A percentile compares a stretch with the other conserved stretches of the same genome.
These are phyloP conservation scores for Brachionus paranguensis DNA, from an alignment of 1,140 invertebrate species.

Conservation along the genomic window DNA sequence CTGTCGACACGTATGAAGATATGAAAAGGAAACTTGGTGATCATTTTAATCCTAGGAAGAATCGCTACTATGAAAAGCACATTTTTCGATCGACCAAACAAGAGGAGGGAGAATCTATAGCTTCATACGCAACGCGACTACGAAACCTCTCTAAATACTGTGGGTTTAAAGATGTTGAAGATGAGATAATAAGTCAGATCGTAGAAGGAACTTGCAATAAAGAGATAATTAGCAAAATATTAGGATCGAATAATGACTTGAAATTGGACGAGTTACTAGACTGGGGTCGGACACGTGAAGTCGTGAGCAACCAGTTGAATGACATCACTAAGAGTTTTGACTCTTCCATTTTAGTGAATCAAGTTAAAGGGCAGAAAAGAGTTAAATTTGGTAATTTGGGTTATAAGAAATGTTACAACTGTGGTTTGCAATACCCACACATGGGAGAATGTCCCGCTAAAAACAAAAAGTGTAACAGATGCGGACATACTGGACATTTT, in stretches of 20 bases:
- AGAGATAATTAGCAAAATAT: neutral
- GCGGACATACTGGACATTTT: neutral
- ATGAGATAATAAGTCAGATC: neutral
- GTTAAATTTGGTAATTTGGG: neutral
- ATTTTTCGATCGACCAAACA: neutral
- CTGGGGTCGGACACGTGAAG: neutral
- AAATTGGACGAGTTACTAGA: neutral
- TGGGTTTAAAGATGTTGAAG: neutral
- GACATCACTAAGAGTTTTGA: neutral
- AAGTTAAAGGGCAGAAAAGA: neutral
- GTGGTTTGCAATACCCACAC: neutral
- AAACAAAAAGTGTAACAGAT: neutral
- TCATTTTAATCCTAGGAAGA: constrained; percentile 8
- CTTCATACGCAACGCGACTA: neutral
- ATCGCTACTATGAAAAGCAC: neutral
- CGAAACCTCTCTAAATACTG: neutral
- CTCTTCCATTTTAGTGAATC: neutral
- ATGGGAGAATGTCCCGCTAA: neutral
- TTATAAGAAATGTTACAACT: neutral
- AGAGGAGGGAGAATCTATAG: neutral
- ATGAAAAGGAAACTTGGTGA: neutral
- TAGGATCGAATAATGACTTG: neutral
- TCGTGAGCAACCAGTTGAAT: neutral
- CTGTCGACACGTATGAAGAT: neutral
- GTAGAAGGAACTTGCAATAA: neutral